Percentiles rank a stretch among this genome's conserved stretches.
These are phyloP conservation scores for Caranx melampygus DNA, from an alignment of 2,113 vertebrate genomes.

Conservation along the genomic window DNA sequence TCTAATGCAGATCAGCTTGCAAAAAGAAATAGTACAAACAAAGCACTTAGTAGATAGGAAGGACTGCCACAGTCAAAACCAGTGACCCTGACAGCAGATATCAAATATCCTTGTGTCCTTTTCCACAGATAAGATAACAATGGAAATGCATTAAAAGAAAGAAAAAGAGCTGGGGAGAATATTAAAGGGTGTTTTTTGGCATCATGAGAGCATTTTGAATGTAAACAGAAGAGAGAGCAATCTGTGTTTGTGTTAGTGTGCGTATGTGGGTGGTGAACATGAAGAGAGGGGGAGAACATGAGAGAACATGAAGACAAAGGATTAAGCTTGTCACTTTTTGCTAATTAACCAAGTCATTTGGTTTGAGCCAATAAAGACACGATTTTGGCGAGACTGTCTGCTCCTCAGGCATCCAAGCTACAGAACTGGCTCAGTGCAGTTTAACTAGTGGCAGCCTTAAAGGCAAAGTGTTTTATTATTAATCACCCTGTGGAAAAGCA, in stretches of 20 bases:
- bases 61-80: constrained; percentile 4
- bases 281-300: constrained; percentile 27
- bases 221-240: constrained; percentile 46
- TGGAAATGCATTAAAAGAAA: constrained; percentile 5
- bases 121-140: constrained; percentile 32
- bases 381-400: constrained; percentile 57
- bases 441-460: constrained; percentile 53
- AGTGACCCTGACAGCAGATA: constrained; percentile 25
- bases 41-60: constrained; percentile 32
- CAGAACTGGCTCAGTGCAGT: constrained; percentile 49
- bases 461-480: constrained; percentile 62
- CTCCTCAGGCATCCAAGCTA: constrained; percentile 61
- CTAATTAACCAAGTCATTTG: constrained; percentile 71
- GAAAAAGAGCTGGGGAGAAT: background rate
- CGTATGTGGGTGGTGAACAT: constrained; percentile 44
- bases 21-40: constrained; percentile 39
- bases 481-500: constrained; percentile 59
- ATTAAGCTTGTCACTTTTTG: constrained; percentile 66
- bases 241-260: constrained; percentile 32
- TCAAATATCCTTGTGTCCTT: constrained; percentile 3
- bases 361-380: constrained; percentile 55
- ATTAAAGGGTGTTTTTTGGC: constrained; percentile 30
- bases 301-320: constrained; percentile 63
- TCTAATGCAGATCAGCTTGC: constrained; percentile 40
- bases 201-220: constrained; percentile 22